phyloP scores from a whole-genome alignment of 2,888 invertebrate genomes.

The Rutpela maculata region DNA sequence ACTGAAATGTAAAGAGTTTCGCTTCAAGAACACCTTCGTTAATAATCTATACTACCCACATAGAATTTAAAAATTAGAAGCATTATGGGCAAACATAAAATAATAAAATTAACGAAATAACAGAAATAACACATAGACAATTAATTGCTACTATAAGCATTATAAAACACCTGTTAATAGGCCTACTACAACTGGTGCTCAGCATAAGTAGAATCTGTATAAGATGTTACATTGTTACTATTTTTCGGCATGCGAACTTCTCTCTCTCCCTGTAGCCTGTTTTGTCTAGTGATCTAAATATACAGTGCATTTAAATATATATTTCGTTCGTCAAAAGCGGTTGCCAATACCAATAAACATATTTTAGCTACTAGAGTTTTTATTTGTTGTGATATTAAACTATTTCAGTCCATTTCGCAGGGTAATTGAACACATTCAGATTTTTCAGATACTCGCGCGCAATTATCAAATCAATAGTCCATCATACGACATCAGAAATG shows the following conservation, averaged over 20 bases:
- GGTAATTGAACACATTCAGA: no score
- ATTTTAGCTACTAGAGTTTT: neutral
- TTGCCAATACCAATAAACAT: neutral
- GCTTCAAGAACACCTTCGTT: slow-evolving; percentile 10
- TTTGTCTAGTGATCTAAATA: slow-evolving; percentile 1
- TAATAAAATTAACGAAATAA: slow-evolving; percentile 19
- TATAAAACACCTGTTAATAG: neutral
- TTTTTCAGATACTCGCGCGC: no score
- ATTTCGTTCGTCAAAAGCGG: neutral
- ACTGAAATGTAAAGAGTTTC: neutral
- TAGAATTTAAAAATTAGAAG: neutral
- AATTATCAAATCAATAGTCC: no score
- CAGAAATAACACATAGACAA: slow-evolving; percentile 1
- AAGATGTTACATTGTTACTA: neutral
- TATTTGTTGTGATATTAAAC: neutral
- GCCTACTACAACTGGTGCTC: neutral
- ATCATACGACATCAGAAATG: no score
- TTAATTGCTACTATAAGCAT: slow-evolving; percentile 15
- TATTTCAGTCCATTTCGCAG: no score
- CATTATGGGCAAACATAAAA: slow-evolving; percentile 19
- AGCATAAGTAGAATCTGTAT: neutral
- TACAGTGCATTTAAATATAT: neutral
- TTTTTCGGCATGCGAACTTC: neutral
- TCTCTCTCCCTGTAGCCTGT: neutral
- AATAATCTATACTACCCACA: slow-evolving; percentile 6